Conservation (phyloP, 2,888 invertebrate species). For the Caenorhabditis macrosperma region DNA sequence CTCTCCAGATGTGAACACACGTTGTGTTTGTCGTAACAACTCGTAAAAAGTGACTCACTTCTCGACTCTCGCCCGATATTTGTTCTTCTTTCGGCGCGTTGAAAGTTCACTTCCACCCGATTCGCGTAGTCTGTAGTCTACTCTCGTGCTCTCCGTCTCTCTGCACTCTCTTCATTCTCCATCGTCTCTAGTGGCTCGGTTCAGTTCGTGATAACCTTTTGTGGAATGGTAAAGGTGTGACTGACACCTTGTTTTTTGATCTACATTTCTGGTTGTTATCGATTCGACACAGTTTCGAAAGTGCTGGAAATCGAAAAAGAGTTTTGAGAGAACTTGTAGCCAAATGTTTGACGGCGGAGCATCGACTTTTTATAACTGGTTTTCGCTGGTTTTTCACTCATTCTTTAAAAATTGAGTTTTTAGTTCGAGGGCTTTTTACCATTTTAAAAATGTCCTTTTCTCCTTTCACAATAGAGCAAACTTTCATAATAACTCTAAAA, state of each 20-base stretch:
- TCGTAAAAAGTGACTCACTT: slow-evolving; percentile 16
- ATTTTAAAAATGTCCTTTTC: too few species aligned
- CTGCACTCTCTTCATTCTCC: background rate
- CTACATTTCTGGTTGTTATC: background rate
- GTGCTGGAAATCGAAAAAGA: background rate
- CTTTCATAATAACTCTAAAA: too few species aligned
- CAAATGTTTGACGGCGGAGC: background rate
- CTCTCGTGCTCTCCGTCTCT: background rate
- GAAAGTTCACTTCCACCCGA: background rate
- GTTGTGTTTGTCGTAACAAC: slow-evolving; percentile 10
- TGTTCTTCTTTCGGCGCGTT: background rate
- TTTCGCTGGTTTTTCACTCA: too few species aligned
- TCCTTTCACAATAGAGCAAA: too few species aligned
- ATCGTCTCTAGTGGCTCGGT: background rate
- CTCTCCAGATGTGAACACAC: slow-evolving; percentile 1
- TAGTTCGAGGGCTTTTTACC: too few species aligned
- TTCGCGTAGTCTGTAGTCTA: slow-evolving; percentile 20
- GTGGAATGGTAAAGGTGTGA: background rate
- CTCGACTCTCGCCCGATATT: slow-evolving; percentile 5
- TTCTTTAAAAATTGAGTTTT: too few species aligned
- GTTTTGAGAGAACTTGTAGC: background rate
- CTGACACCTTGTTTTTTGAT: background rate
- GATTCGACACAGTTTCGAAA: background rate
- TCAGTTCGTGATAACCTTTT: background rate
- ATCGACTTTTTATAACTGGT: too few species aligned